Percentiles rank a stretch among this genome's conserved stretches.
Conservation (phyloP, 2,113 vertebrate genomes). For the Anser brachyrhynchus region DNA sequence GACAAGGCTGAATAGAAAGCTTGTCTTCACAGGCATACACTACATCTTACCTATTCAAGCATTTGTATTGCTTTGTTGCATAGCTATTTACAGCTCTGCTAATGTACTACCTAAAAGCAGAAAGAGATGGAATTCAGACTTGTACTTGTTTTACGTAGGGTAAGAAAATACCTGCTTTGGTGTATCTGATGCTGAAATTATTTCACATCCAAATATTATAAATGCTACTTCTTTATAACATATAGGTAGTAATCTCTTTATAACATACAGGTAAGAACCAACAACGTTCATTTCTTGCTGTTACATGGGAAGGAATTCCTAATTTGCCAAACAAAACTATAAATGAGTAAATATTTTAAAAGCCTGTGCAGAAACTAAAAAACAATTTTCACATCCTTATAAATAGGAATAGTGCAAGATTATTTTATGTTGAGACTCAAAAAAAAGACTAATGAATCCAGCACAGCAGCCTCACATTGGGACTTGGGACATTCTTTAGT, state of each 20-base stretch:
- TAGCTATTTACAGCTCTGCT: neutral
- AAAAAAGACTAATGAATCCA: neutral
- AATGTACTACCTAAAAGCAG: neutral
- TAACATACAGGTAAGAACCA: neutral
- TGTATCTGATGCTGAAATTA: neutral
- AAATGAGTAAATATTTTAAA: neutral
- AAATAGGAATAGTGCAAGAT: neutral
- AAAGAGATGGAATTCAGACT: neutral
- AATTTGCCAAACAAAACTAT: neutral
- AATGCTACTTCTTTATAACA: neutral
- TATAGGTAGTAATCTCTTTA: neutral
- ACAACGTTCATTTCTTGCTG: fast-evolving
- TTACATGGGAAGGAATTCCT: neutral
- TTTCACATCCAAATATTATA: neutral
- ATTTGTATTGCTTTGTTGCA: neutral
- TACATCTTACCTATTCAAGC: neutral
- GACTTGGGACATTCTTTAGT: neutral
- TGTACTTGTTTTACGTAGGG: neutral
- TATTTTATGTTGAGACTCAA: neutral
- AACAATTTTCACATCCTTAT: fast-evolving
- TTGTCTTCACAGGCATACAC: neutral
- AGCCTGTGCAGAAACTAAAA: neutral
- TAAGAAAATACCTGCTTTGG: neutral
- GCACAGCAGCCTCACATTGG: neutral
- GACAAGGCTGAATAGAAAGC: neutral